Evolutionary conservation across 2,888 invertebrate species (phyloP).

Genomic region (Hecatera dysodea): DNA sequence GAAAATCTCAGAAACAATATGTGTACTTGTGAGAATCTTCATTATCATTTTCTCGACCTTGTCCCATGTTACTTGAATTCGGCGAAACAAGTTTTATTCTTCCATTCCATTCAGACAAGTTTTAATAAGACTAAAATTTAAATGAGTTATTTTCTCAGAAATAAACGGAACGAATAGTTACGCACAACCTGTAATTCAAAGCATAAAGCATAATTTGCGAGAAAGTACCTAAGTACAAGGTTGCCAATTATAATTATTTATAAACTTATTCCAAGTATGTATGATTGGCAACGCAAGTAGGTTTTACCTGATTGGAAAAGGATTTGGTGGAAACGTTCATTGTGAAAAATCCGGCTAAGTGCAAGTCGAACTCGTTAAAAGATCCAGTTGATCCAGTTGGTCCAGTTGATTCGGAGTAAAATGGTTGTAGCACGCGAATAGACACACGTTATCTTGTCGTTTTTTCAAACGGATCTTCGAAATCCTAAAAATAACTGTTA

Average conservation of each 20-base stretch:
- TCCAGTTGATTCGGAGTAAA: too few relatives aligned
- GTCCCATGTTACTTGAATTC: background rate
- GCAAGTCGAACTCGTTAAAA: too few relatives aligned
- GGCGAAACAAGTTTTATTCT: background rate
- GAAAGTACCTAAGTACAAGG: constrained; percentile 48
- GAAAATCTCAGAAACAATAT: background rate
- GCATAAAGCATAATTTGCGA: constrained; percentile 41
- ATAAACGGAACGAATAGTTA: constrained; percentile 29
- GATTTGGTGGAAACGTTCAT: background rate
- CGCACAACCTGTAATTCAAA: constrained; percentile 16
- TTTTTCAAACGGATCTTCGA: too few relatives aligned
- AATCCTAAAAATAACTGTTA: too few relatives aligned
- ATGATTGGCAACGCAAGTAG: background rate
- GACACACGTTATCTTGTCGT: too few relatives aligned
- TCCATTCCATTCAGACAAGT: background rate
- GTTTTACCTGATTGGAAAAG: constrained; percentile 18
- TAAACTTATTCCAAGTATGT: constrained; percentile 27
- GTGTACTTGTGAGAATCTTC: background rate
- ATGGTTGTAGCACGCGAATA: too few relatives aligned
- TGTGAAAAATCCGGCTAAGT: background rate
- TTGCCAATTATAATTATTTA: constrained; percentile 18
- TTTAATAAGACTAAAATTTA: constrained; percentile 5
- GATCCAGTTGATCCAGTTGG: too few relatives aligned
- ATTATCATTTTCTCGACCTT: background rate
- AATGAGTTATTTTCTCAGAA: constrained; percentile 22